Evolutionary conservation across 2,888 invertebrate species (phyloP).

Genomic region (Alloplasta piceator): DNA sequence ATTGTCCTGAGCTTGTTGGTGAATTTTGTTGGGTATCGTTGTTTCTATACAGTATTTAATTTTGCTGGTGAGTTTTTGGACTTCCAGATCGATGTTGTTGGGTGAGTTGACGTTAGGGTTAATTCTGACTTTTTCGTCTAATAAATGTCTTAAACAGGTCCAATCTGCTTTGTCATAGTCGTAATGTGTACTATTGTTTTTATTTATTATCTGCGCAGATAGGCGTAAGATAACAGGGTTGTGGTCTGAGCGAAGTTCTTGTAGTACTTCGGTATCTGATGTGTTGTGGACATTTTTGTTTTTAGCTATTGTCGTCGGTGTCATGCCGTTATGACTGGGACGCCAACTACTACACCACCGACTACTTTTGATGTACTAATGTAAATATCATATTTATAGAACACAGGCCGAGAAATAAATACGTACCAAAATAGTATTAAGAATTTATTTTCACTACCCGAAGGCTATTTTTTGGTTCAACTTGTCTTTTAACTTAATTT

Average conservation of each 20-base stretch:
- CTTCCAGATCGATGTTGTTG: constrained; percentile 19
- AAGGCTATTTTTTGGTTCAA: no score
- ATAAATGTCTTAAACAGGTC: constrained; percentile 31
- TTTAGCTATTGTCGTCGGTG: constrained; percentile 51
- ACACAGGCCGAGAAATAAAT: no score
- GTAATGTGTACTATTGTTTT: not conserved
- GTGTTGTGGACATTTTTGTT: constrained; percentile 54
- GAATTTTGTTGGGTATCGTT: constrained; percentile 18
- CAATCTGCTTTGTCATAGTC: constrained; percentile 52
- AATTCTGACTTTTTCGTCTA: constrained; percentile 33
- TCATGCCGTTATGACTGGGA: constrained; percentile 45
- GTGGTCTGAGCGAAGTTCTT: constrained; percentile 64
- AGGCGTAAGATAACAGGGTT: constrained; percentile 40
- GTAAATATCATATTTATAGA: no score
- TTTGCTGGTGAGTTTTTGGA: constrained; percentile 29
- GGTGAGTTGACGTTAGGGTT: not conserved
- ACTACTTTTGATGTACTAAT: no score
- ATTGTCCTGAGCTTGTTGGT: constrained; percentile 13
- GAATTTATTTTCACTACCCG: no score
- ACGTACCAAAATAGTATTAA: no score
- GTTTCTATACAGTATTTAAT: constrained; percentile 34
- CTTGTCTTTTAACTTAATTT: no score
- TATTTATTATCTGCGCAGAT: not conserved
- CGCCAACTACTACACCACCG: no score
- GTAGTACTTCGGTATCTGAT: constrained; percentile 12